A percentile compares a stretch with the other conserved stretches of the same genome.
phyloP scores from a whole-genome alignment of 2,888 invertebrate species.

The Ormia ochracea region DNA sequence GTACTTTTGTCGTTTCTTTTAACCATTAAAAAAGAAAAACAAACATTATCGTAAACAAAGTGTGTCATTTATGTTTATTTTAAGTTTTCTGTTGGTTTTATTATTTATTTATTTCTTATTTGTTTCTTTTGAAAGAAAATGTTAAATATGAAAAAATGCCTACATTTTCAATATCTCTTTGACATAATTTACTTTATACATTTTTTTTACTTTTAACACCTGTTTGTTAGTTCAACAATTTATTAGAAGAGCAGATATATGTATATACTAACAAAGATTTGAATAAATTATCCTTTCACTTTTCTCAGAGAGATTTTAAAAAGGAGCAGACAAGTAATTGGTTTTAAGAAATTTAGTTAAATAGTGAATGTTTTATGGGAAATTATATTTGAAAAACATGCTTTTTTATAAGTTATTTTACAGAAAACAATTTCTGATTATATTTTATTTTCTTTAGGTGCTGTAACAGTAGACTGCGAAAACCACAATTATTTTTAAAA shows the following conservation, averaged over 20 bases:
- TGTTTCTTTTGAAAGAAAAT: background rate
- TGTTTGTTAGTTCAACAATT: conserved; percentile 43
- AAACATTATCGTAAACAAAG: conserved; percentile 45
- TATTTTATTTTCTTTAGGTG: background rate
- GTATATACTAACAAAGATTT: conserved; percentile 26
- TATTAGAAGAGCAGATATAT: conserved; percentile 39
- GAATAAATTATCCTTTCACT: conserved; percentile 55
- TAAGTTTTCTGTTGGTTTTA: background rate
- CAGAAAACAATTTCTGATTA: background rate
- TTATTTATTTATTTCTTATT: background rate
- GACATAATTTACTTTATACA: conserved; percentile 30
- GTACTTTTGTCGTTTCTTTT: background rate
- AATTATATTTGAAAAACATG: background rate
- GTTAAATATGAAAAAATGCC: background rate
- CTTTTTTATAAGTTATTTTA: background rate
- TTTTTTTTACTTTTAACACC: conserved; percentile 39
- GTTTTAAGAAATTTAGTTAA: background rate
- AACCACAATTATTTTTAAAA: no score
- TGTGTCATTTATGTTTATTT: conserved; percentile 47
- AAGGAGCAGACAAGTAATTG: background rate
- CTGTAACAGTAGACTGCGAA: no score
- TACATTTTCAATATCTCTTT: conserved; percentile 8
- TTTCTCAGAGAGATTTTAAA: conserved; percentile 11
- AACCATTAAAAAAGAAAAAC: conserved; percentile 10
- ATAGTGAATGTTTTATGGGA: conserved; percentile 4